phyloP scores from a whole-genome alignment of 2,797 vertebrate genomes.

The Potorous gilbertii region DNA sequence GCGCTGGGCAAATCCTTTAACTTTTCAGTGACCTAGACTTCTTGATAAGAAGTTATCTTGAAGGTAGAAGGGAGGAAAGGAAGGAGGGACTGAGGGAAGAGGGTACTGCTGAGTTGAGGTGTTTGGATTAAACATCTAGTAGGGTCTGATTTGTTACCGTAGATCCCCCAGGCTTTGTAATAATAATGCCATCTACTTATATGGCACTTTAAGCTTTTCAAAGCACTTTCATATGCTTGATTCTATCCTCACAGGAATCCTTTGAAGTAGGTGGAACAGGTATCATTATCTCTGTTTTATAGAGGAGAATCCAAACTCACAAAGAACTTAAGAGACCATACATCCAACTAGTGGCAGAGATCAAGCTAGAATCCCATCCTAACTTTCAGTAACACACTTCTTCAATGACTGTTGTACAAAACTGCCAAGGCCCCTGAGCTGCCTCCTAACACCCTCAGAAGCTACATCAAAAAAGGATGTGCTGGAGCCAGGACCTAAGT shows the following conservation, averaged over 20 bases:
- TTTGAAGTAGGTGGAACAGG: background rate
- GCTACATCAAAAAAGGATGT: background rate
- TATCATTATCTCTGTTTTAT: slow-evolving; percentile 14
- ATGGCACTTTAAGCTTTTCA: slow-evolving; percentile 49
- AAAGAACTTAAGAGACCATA: background rate
- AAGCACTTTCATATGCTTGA: slow-evolving; percentile 33
- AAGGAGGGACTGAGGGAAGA: background rate
- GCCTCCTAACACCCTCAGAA: background rate
- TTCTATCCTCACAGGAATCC: slow-evolving; percentile 38
- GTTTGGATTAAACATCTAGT: background rate
- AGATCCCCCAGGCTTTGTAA: slow-evolving; percentile 34
- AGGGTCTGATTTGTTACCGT: background rate
- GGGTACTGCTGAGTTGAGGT: background rate
- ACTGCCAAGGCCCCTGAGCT: background rate
- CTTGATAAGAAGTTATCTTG: background rate
- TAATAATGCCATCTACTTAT: slow-evolving; percentile 50
- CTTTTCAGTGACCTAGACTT: background rate
- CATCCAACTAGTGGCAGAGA: background rate
- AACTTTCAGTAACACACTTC: background rate
- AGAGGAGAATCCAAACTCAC: slow-evolving; percentile 6
- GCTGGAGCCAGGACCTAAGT: background rate
- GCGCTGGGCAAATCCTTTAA: background rate
- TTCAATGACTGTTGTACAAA: background rate
- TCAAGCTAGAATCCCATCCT: background rate
- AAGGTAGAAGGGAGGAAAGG: background rate